Conservation (phyloP, 2,797 vertebrate genomes). For the Cirrhinus mrigala region DNA sequence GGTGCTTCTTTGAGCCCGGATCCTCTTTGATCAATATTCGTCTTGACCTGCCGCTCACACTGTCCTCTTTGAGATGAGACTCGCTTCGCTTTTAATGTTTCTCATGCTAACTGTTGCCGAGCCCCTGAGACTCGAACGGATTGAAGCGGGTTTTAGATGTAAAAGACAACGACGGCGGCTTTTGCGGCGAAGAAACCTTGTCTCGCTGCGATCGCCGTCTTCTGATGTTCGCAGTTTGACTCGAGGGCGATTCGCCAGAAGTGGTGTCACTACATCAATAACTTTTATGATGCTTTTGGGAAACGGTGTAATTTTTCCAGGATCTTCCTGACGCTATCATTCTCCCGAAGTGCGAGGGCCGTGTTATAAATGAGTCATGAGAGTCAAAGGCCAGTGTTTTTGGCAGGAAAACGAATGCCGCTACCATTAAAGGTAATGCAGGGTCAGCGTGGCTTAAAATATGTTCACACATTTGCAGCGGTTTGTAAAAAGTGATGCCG, state of each 20-base stretch:
- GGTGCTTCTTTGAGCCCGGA: conserved; percentile 57
- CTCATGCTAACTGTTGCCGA: conserved; percentile 63
- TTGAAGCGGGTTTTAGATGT: conserved; percentile 50
- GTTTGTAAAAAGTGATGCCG: not conserved
- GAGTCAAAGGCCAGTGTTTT: conserved; percentile 15
- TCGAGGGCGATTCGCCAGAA: conserved; percentile 16
- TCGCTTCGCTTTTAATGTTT: conserved; percentile 70
- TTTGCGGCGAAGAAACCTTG: no score
- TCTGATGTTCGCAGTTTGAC: conserved; percentile 18
- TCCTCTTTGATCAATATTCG: conserved; percentile 70
- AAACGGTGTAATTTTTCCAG: not conserved
- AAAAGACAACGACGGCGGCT: not conserved
- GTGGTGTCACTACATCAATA: conserved; percentile 14
- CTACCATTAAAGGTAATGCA: not conserved
- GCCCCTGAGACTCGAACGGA: conserved; percentile 59
- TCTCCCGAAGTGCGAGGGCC: not conserved
- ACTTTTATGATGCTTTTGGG: conserved; percentile 33
- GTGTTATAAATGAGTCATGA: conserved; percentile 14
- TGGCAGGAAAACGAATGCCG: conserved; percentile 22
- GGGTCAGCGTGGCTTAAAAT: conserved; percentile 19
- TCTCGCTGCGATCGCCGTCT: not conserved
- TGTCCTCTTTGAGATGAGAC: conserved; percentile 65
- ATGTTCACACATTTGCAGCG: not conserved
- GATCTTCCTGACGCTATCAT: not conserved
- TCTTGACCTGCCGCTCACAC: conserved; percentile 65